Evolutionary conservation across 2,797 vertebrate genomes (phyloP), one percentile per base, ranked within the genome.

Genomic region (Rachycentron canadum): DNA sequence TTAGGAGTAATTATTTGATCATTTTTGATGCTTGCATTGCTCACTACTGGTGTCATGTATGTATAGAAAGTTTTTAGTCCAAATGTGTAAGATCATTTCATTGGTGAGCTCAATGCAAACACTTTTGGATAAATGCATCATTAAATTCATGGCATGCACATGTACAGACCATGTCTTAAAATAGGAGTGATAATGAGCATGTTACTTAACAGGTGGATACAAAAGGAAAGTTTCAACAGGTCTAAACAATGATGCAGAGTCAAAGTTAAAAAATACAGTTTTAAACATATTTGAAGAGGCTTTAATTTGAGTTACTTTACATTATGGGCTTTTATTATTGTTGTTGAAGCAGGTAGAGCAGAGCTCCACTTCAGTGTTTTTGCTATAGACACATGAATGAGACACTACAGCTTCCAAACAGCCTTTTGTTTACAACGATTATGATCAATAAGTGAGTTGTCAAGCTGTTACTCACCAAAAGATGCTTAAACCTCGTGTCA

Each of bases 401-500:
- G 4, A 58, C 21, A 41, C n/a, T 56, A 7, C 23, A 26, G 7
- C 16, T 50, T 30, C 19, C 7, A 6, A 25, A 66, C 50, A 58
- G n/a, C 2, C 11, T 9, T 19, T 36, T 13, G n/a, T 55, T 26
- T 13, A 2, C 34, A 13, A 62, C 7, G 17, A 30, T 19, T 1
- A 28, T 30, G 13, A 1, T 2, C 21, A 23, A 34, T n/a, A 34
- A 61, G 32, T 0, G 19, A 68, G 25, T n/a, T 30, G 4, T 0
- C 21, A 23, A 16, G 41, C 13, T 12, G 55, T 58, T 68, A 93
- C 96, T 95, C 81, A 99, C 98, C 95, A 97, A 28, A 78, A 97
- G 91, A 0, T 23, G 80, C 59, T 98, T 84, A 94, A 99, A 99
- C 38, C 97, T 95, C 25, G 0, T 82, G 80, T 99, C 98, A 62